Evolutionary conservation across 2,797 vertebrate species (phyloP).

Genomic region (Atherinosoma microstoma): DNA sequence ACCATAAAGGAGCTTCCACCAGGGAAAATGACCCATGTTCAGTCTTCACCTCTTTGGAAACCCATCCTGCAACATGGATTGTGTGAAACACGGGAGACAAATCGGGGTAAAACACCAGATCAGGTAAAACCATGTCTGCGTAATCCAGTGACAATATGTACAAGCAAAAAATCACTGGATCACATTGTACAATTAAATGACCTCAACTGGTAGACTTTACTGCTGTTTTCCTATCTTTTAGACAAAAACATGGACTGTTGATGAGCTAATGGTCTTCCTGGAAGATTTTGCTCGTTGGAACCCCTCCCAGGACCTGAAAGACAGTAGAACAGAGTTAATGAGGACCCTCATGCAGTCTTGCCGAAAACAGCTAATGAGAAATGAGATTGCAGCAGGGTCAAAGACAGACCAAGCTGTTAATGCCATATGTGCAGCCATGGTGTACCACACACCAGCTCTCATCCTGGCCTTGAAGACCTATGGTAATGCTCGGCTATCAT

Average conservation of each 20-base stretch:
- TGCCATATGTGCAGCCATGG: constrained; percentile 95
- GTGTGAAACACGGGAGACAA: constrained; percentile 62
- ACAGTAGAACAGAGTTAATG: constrained; percentile 90
- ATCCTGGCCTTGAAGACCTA: constrained; percentile 88
- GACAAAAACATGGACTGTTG: constrained; percentile 71
- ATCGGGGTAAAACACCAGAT: constrained; percentile 25
- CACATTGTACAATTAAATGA: neutral
- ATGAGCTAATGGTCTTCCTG: constrained; percentile 88
- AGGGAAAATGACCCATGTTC: constrained; percentile 88
- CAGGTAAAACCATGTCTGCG: constrained; percentile 57
- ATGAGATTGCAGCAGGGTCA: constrained; percentile 89
- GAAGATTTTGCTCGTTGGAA: constrained; percentile 93
- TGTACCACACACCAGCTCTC: constrained; percentile 94
- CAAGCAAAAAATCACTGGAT: neutral
- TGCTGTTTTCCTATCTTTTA: constrained; percentile 30
- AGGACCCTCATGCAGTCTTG: constrained; percentile 88
- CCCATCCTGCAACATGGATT: constrained; percentile 93
- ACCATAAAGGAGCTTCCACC: constrained; percentile 85
- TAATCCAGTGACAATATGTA: neutral
- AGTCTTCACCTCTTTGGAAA: constrained; percentile 94
- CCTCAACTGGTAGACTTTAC: neutral
- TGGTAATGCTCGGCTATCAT: constrained; percentile 82
- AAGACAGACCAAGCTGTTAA: constrained; percentile 97
- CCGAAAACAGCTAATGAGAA: constrained; percentile 91
- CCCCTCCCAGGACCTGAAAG: constrained; percentile 87